Conservation (phyloP, 2,888 invertebrate genomes). For the Biston betularia region DNA sequence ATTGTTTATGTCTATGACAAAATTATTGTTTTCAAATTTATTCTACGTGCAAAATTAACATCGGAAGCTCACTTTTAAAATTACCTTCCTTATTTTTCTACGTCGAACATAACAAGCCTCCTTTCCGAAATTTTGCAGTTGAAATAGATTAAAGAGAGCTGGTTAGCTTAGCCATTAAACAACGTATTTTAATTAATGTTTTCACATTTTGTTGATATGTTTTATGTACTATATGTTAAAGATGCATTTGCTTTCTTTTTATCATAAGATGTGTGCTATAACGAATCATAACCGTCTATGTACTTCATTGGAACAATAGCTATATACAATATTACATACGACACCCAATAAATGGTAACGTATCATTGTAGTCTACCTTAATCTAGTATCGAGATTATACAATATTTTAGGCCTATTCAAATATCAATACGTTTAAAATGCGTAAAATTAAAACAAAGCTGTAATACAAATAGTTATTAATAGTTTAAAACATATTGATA, state of each 20-base stretch:
- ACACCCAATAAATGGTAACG: constrained; percentile 77
- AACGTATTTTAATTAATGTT: constrained; percentile 52
- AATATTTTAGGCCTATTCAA: constrained; percentile 71
- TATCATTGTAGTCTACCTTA: constrained; percentile 43
- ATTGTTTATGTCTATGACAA: constrained; percentile 72
- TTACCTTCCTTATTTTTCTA: constrained; percentile 39
- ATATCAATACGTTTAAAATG: constrained; percentile 58
- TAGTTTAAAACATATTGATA: constrained; percentile 39
- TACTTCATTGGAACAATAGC: constrained; percentile 59
- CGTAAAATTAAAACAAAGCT: constrained; percentile 53
- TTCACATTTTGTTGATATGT: constrained; percentile 78
- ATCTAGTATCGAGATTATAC: constrained; percentile 67
- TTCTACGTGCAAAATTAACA: constrained; percentile 73
- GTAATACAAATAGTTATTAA: constrained; percentile 45
- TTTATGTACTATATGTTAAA: constrained; percentile 80
- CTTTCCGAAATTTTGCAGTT: constrained; percentile 33
- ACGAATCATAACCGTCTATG: constrained; percentile 57
- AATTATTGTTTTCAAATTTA: constrained; percentile 65
- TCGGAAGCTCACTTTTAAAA: constrained; percentile 72
- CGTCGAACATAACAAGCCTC: constrained; percentile 44
- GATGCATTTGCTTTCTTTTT: constrained; percentile 65
- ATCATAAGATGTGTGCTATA: constrained; percentile 72
- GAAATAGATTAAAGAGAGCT: constrained; percentile 49
- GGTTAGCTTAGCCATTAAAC: constrained; percentile 51
- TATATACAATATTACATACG: constrained; percentile 66